Evolutionary conservation across 2,888 invertebrate genomes (phyloP).

Genomic region (Acleris emargana): DNA sequence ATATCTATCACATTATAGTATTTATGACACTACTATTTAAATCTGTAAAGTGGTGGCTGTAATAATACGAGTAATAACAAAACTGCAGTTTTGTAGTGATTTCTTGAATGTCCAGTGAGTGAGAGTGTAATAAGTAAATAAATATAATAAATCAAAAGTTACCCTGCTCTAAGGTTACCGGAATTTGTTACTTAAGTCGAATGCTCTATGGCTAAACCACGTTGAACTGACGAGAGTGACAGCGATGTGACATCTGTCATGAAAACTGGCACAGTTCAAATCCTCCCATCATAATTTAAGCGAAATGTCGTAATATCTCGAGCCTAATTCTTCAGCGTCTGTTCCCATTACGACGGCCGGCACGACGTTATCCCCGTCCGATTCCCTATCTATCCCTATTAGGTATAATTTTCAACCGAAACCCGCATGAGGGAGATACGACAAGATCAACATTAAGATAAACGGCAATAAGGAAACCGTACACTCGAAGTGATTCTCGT

Average conservation of each 20-base stretch:
- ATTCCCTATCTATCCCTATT: constrained; percentile 31
- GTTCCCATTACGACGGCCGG: constrained; percentile 11
- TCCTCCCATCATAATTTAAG: background rate
- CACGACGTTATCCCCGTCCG: constrained; percentile 16
- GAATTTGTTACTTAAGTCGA: too few species aligned
- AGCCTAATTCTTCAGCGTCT: constrained; percentile 4
- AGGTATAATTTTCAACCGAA: constrained; percentile 30
- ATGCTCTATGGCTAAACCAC: too few species aligned
- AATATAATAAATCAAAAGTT: too few species aligned
- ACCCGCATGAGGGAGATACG: constrained; percentile 32
- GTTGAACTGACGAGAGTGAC: background rate
- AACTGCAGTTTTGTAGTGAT: too few species aligned
- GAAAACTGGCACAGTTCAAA: background rate
- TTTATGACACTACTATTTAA: too few species aligned
- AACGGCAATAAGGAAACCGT: constrained; percentile 21
- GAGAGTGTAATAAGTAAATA: too few species aligned
- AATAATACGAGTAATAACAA: too few species aligned
- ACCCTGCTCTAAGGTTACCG: too few species aligned
- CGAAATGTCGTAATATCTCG: constrained; percentile 1
- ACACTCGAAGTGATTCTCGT: constrained; percentile 14
- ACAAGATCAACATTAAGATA: constrained; percentile 32
- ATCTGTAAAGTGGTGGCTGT: too few species aligned
- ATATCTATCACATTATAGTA: too few species aligned
- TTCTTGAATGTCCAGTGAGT: too few species aligned
- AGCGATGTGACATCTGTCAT: background rate